Conservation (phyloP, 2,888 invertebrate genomes). For the Lasioglossum vierecki region DNA sequence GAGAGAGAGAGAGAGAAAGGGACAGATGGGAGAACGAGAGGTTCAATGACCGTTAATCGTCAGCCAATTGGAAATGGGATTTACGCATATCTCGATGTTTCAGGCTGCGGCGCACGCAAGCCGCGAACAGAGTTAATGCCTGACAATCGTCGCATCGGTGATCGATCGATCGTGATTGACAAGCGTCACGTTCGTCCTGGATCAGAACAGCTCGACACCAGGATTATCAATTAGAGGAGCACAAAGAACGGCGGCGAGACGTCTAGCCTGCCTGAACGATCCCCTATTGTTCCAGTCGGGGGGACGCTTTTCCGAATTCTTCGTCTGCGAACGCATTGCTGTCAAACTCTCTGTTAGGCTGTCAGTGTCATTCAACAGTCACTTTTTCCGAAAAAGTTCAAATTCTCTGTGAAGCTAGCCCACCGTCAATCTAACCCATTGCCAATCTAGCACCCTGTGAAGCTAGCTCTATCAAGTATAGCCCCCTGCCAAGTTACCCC, state of each 20-base stretch:
- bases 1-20: not conserved
- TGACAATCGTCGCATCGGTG: conserved; percentile 12
- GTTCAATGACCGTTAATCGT: conserved; percentile 59
- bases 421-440: too few relatives aligned
- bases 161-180: conserved; percentile 47
- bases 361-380: too few relatives aligned
- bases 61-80: conserved; percentile 52
- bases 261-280: not conserved
- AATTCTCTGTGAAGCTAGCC: too few relatives aligned
- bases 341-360: not conserved
- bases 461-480: too few relatives aligned
- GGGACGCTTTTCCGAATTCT: too few relatives aligned
- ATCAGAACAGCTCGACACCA: conserved; percentile 9
- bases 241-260: not conserved
- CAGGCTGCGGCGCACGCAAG: conserved; percentile 32
- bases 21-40: not conserved
- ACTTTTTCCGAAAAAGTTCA: too few relatives aligned
- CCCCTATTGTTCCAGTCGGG: not conserved
- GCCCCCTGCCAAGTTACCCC: too few relatives aligned
- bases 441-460: too few relatives aligned
- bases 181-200: not conserved
- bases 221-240: not conserved
- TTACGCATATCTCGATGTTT: conserved; percentile 52
- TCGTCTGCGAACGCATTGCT: too few relatives aligned
- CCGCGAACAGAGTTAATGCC: conserved; percentile 30